Percentiles rank a stretch among this genome's conserved stretches.
phyloP scores from a whole-genome alignment of 2,888 invertebrate genomes.

The Glomeris marginata region DNA sequence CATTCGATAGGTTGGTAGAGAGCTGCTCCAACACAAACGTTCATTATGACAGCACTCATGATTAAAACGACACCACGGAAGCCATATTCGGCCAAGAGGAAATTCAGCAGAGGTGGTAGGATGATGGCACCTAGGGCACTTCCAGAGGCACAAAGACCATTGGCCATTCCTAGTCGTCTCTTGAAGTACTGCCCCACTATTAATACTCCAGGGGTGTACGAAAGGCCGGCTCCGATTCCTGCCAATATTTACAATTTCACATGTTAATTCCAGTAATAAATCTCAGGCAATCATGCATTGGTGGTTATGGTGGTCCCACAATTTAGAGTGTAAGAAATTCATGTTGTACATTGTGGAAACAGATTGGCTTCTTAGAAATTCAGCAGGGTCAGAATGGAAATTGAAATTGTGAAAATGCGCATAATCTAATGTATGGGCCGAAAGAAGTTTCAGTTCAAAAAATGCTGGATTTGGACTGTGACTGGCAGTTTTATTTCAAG shows the following conservation, averaged over 20 bases:
- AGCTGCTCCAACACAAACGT: constrained; percentile 16
- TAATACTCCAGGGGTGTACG: constrained; percentile 78
- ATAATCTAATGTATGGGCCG: too few species aligned
- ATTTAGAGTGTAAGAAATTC: too few species aligned
- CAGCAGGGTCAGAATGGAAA: too few species aligned
- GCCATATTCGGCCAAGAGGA: constrained; percentile 54
- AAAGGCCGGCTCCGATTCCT: constrained; percentile 70
- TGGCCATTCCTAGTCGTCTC: constrained; percentile 59
- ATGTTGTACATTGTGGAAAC: too few species aligned
- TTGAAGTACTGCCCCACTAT: constrained; percentile 78
- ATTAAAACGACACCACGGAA: constrained; percentile 38
- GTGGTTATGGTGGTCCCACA: too few species aligned
- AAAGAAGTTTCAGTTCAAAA: too few species aligned
- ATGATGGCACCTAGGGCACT: constrained; percentile 74
- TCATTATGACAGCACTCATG: constrained; percentile 14
- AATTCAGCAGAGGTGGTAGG: constrained; percentile 57
- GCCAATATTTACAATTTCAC: constrained; percentile 48
- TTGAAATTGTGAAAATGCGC: too few species aligned
- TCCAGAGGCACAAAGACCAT: constrained; percentile 76
- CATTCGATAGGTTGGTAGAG: constrained; percentile 15
- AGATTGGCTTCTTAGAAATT: too few species aligned
- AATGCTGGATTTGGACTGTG: too few species aligned
- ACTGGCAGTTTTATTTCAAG: too few species aligned
- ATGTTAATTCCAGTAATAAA: constrained; percentile 14
- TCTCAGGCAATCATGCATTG: too few species aligned